Evolutionary conservation across 2,888 invertebrate genomes (phyloP).

Genomic region (Ormia ochracea): DNA sequence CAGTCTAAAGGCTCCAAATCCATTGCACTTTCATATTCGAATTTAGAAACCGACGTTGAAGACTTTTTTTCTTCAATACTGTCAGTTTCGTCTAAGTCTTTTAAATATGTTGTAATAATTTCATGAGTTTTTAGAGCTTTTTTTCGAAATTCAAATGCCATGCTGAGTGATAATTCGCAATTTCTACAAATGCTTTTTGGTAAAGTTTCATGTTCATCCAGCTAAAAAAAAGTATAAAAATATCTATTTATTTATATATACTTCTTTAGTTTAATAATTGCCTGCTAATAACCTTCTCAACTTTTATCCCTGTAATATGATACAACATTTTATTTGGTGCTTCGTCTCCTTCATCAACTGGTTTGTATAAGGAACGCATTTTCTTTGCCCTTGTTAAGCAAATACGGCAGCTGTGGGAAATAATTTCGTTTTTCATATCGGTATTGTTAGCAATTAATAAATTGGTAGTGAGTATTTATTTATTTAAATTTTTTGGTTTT

Average conservation of each 20-base stretch:
- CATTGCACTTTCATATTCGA: constrained; percentile 55
- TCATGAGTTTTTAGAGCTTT: constrained; percentile 71
- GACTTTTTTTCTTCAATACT: background rate
- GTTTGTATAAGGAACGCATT: constrained; percentile 70
- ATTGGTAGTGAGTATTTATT: background rate
- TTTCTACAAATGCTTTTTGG: constrained; percentile 72
- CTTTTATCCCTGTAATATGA: constrained; percentile 69
- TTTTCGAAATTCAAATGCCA: constrained; percentile 73
- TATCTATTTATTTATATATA: background rate
- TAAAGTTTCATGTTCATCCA: constrained; percentile 66
- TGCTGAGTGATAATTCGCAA: constrained; percentile 72
- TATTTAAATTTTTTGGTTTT: background rate
- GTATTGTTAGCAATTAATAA: background rate
- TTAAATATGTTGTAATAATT: constrained; percentile 64
- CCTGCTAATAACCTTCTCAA: constrained; percentile 66
- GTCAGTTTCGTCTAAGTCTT: constrained; percentile 16
- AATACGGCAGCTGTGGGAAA: constrained; percentile 70
- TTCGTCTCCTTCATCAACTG: constrained; percentile 70
- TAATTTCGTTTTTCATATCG: constrained; percentile 65
- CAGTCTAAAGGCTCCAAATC: constrained; percentile 22
- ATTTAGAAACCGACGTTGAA: background rate
- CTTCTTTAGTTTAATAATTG: background rate
- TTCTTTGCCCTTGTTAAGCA: constrained; percentile 70
- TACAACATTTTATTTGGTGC: constrained; percentile 72
- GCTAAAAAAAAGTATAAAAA: too few species aligned